phyloP scores from a whole-genome alignment of 2,797 vertebrate species.

The Xenopus petersii region DNA sequence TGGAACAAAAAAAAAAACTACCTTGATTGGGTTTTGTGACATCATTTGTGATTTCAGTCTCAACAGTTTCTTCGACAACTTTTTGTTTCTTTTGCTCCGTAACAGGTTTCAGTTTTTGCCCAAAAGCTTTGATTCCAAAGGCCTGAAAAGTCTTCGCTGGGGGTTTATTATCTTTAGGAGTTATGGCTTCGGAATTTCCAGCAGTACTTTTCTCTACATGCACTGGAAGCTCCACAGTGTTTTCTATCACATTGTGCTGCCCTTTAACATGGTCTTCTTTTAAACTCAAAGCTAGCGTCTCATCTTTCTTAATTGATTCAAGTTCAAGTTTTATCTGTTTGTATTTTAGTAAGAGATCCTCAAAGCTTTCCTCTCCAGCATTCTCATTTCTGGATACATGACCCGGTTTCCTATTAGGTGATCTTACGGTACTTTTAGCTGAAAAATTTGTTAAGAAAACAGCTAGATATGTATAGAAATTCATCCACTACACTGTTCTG shows the following conservation, averaged over 20 bases:
- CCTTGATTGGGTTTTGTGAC: constrained; percentile 58
- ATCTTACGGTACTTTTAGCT: constrained; percentile 80
- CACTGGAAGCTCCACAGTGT: constrained; percentile 39
- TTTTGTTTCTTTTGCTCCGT: constrained; percentile 78
- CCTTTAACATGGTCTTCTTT: constrained; percentile 61
- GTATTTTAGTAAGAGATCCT: constrained; percentile 91
- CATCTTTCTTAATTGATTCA: constrained; percentile 92
- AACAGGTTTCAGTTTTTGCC: constrained; percentile 81
- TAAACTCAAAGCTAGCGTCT: constrained; percentile 81
- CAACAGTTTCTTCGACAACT: constrained; percentile 59
- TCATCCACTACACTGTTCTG: too few species aligned
- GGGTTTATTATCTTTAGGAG: constrained; percentile 65
- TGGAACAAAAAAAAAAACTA: constrained; percentile 43
- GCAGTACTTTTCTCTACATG: constrained; percentile 64
- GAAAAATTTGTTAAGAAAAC: constrained; percentile 67
- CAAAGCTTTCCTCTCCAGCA: constrained; percentile 87
- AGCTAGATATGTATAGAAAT: constrained; percentile 9
- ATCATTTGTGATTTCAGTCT: constrained; percentile 57
- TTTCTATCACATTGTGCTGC: constrained; percentile 58
- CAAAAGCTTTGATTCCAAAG: constrained; percentile 91
- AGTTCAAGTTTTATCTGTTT: constrained; percentile 95
- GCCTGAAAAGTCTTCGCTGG: constrained; percentile 81
- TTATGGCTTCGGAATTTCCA: constrained; percentile 58
- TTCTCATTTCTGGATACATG: constrained; percentile 74
- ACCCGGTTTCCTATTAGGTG: constrained; percentile 69